Evolutionary conservation across 2,113 vertebrate genomes (phyloP).

Genomic region (Spermophilus dauricus): DNA sequence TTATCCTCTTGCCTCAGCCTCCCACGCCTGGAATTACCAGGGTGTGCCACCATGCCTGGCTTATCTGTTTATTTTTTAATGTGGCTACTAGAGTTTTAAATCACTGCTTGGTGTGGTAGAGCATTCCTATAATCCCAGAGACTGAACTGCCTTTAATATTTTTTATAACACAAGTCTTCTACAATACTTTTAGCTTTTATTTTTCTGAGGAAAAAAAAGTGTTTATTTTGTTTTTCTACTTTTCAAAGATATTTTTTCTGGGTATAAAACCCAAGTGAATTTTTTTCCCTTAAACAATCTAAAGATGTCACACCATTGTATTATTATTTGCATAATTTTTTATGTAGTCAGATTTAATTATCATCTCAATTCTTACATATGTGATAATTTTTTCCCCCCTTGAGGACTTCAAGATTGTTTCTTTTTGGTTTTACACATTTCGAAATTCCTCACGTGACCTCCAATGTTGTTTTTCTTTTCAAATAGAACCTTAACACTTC

Average conservation of each 20-base stretch:
- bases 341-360: background rate
- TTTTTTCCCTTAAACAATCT: background rate
- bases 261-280: conserved; percentile 6
- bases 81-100: background rate
- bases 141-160: background rate
- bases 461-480: background rate
- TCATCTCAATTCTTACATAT: background rate
- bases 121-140: too few species aligned
- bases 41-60: too few species aligned
- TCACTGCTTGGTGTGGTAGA: too few species aligned
- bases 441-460: background rate
- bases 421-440: background rate
- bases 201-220: background rate
- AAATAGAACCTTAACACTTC: background rate
- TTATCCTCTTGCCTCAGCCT: too few species aligned
- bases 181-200: background rate
- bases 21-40: too few species aligned
- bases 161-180: background rate
- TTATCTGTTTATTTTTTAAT: background rate
- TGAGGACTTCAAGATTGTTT: background rate
- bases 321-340: background rate
- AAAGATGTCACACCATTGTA: background rate
- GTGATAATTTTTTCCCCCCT: background rate
- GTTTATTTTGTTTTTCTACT: background rate
- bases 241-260: background rate